phyloP scores from a whole-genome alignment of 2,888 invertebrate species.

The Drosophila paranaensis region DNA sequence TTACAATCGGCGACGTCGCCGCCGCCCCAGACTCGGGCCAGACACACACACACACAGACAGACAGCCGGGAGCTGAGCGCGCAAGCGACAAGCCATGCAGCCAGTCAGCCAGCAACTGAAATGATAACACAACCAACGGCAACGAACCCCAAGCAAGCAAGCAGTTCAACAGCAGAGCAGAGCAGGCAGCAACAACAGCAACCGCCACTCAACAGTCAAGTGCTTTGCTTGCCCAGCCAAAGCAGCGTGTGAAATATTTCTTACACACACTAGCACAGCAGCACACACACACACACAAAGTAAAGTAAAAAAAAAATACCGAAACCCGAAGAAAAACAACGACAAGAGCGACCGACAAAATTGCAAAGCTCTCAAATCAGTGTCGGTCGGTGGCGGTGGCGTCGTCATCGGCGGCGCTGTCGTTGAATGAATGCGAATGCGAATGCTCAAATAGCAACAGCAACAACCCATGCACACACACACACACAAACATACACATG shows the following conservation, averaged over 20 bases:
- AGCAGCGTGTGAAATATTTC: slow-evolving; percentile 79
- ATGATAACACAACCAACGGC: slow-evolving; percentile 72
- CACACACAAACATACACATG: slow-evolving; percentile 15
- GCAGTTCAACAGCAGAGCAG: slow-evolving; percentile 39
- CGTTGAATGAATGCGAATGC: slow-evolving; percentile 76
- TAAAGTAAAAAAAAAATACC: slow-evolving; percentile 15
- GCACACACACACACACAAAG: not conserved
- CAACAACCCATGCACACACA: slow-evolving; percentile 28
- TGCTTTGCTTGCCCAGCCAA: slow-evolving; percentile 74
- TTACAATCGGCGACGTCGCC: slow-evolving; percentile 60
- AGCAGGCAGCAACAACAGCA: slow-evolving; percentile 44
- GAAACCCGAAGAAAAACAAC: slow-evolving; percentile 40
- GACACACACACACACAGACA: slow-evolving; percentile 48
- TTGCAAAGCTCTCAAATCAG: slow-evolving; percentile 74
- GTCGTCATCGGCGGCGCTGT: slow-evolving; percentile 26
- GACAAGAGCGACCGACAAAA: slow-evolving; percentile 66
- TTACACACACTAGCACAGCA: slow-evolving; percentile 44
- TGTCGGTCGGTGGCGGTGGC: slow-evolving; percentile 30
- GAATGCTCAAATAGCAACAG: slow-evolving; percentile 73
- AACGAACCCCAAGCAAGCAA: slow-evolving; percentile 67
- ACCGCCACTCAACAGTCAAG: slow-evolving; percentile 76
- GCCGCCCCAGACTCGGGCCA: slow-evolving; percentile 59
- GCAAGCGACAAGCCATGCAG: slow-evolving; percentile 62
- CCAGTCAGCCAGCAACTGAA: slow-evolving; percentile 69
- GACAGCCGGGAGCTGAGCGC: slow-evolving; percentile 37